These are phyloP conservation scores for Kryptolebias ocellatus DNA, from an alignment of 2,797 vertebrate genomes.

Conservation along the genomic window DNA sequence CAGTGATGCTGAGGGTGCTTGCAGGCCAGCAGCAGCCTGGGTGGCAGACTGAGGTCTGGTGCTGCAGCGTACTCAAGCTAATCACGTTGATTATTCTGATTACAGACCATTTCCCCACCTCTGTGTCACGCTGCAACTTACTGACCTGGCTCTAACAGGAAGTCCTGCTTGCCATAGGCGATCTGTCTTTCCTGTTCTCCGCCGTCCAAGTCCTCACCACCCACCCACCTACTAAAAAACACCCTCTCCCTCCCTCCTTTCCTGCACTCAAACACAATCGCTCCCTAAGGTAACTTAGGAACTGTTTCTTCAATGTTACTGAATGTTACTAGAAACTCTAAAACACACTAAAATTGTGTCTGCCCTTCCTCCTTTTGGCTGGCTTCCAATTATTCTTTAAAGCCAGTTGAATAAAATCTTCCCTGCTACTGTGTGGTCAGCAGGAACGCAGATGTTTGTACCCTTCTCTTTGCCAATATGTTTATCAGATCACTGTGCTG, in stretches of 20 bases:
- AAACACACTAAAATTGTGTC: constrained; percentile 30
- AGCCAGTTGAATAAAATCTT: constrained; percentile 54
- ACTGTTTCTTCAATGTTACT: constrained; percentile 60
- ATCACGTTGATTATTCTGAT: constrained; percentile 84
- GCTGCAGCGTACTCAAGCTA: constrained; percentile 70
- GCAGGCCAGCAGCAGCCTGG: constrained; percentile 70
- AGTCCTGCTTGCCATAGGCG: constrained; percentile 81
- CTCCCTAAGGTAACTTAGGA: constrained; percentile 61
- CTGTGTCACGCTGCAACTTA: constrained; percentile 72
- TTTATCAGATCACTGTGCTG: constrained; percentile 75
- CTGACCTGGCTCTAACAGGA: constrained; percentile 81
- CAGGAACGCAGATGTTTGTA: constrained; percentile 71
- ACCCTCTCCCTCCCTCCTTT: constrained; percentile 22
- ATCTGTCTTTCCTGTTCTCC: constrained; percentile 81
- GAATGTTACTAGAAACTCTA: constrained; percentile 59
- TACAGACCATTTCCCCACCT: constrained; percentile 69
- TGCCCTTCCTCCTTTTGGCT: constrained; percentile 52
- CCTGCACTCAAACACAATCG: constrained; percentile 67
- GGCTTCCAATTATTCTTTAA: constrained; percentile 64
- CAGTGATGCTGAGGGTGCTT: constrained; percentile 32
- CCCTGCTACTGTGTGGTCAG: constrained; percentile 72
- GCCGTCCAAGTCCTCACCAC: constrained; percentile 61
- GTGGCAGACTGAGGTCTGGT: constrained; percentile 71
- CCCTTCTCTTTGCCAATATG: constrained; percentile 54
- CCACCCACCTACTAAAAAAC: constrained; percentile 30